Conservation (phyloP, 2,113 vertebrate species). For the Aphyosemion australe region DNA sequence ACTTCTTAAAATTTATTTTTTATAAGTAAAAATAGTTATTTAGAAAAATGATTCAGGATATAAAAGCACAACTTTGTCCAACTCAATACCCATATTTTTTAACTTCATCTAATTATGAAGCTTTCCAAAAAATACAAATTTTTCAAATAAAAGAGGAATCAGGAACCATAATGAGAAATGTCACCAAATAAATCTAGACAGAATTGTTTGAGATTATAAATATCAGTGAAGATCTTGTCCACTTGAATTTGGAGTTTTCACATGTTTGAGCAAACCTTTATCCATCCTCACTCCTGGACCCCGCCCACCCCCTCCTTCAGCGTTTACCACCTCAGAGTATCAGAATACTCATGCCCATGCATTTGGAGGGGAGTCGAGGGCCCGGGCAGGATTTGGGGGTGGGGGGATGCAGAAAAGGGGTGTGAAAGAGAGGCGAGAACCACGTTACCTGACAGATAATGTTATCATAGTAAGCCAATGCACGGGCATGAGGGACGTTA, state of each 20-base stretch:
- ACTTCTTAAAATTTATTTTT: no score
- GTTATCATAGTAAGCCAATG: constrained; percentile 87
- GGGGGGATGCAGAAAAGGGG: constrained; percentile 64
- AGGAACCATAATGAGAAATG: no score
- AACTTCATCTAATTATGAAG: neutral
- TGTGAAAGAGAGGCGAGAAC: constrained; percentile 79
- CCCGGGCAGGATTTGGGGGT: constrained; percentile 54
- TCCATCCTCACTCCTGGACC: constrained; percentile 7
- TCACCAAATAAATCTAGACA: no score
- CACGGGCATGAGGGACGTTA: constrained; percentile 84
- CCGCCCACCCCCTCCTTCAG: constrained; percentile 15
- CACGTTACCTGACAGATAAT: constrained; percentile 87
- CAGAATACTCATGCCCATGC: constrained; percentile 75
- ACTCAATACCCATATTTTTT: no score
- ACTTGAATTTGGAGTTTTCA: neutral
- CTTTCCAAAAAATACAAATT: no score
- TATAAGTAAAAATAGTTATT: no score
- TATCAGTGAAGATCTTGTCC: no score
- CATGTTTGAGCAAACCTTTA: constrained; percentile 31
- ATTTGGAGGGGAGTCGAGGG: constrained; percentile 49
- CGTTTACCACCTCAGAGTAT: constrained; percentile 47
- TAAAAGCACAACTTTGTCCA: neutral
- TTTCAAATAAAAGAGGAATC: no score
- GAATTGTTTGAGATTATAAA: no score
- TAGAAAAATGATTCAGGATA: neutral